Base-by-base conservation (phyloP, 2,888 invertebrate species). In the Rotaria sp. region DNA sequence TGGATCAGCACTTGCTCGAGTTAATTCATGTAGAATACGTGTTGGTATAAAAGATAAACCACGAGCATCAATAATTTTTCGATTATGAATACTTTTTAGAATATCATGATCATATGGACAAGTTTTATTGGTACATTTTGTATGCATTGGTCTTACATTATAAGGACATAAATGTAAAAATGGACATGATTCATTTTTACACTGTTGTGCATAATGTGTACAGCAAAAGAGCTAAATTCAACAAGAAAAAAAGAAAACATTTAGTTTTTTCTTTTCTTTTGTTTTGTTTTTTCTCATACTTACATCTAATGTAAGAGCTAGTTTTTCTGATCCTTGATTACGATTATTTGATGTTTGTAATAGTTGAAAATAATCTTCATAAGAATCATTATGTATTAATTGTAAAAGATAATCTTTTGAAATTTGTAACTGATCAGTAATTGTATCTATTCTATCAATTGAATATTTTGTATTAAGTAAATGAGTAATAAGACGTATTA, bases 81-180 rank as follows among this genome's bases (percentile, higher is more conserved):
- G 80, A 80, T 80, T 80, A n/a, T 80, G 80, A 11, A 26, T n/a
- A 80, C 45, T 80, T 80, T 80, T 24, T n/a, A 45, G 15, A 26
- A 45, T 45, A 45, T 80, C 80, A 80, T 80, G 80, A n/a, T 80
- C 80, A n/a, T 45, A 80, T 45, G 41, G 41, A 41, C 80, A 80
- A 45, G 24, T 80, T 41, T 80, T 80, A 80, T 80, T 80, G 1
- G 80, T 80, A 80, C 80, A 80, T 80, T 45, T 80, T 3, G 10
- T 4, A 45, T 80, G 38, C 45, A 45, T 41, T 45, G 80, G 80
- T n/a, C n/a, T 24, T n/a, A 80, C 15, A 26, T 45, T 80, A 45
- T 41, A 80, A 3, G 80, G 80, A 80, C 80, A 80, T 45, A 80
- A 80, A 80, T 80, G 80, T 13, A 80, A 45, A 80, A 45, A 80